Base-by-base conservation (phyloP, 1,140 invertebrate species). In the Rhopalosiphum maidis region DNA sequence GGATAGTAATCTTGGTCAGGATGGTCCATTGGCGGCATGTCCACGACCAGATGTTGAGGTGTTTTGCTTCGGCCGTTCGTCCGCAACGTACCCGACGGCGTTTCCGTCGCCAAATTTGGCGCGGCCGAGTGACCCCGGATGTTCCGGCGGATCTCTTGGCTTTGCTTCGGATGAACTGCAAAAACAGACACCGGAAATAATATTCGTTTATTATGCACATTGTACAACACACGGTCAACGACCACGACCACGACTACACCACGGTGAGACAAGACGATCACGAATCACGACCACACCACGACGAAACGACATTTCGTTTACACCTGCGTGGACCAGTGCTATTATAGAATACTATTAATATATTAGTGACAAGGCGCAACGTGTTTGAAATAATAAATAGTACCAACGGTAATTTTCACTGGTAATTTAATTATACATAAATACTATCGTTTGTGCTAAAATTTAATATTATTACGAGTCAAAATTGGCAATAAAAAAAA, bases 1-100 rank as follows among this genome's bases (percentile, higher is more conserved):
- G 46, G 91, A n/a, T 93, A 85, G 35, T 93, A 86, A 86, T 93
- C 82, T 18, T 85, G 82, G 35, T 92, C 82, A 11, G 55, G 22
- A 18, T 60, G 88, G 41, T 51, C 48, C 77, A 93, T 93, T 4
- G 91, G 30, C 94, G 94, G 94, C 88, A 55, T 68, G 85, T 90
- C 89, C 23, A 93, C 83, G 91, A 87, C 87, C 77, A 86, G 51
- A n/a, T 60, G 83, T 77, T 94, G 90, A 43, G 51, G 90, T 48
- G 87, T 88, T 48, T 86, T 93, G 83, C 94, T 48, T 95, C 94
- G 93, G 15, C 55, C 2, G 89, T 35, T 86, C 22, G 35, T 96
- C 25, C 93, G 68, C 55, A 90, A 48, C 35, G 86, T 89, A 5
- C 55, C 87, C 5, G 87, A 41, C 23, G 93, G 86, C 15, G 86